phyloP scores from a whole-genome alignment of 2,888 invertebrate genomes.

The Eristalis intricaria region DNA sequence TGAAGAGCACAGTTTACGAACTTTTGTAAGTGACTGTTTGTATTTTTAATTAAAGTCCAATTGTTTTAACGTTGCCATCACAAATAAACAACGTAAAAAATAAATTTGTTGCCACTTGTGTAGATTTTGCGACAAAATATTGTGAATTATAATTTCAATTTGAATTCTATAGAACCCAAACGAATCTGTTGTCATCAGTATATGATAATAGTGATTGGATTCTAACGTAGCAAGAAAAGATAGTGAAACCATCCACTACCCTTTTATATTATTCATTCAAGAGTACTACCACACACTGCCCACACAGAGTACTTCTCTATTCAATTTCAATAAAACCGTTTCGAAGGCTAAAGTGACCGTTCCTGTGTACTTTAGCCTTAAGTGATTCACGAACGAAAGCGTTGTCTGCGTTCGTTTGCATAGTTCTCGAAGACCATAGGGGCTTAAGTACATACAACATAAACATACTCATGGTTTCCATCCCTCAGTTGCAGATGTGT shows the following conservation, averaged over 20 bases:
- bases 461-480: neutral
- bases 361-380: neutral
- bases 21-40: too few species aligned
- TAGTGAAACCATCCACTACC: neutral
- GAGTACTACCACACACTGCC: too few species aligned
- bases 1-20: too few species aligned
- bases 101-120: too few species aligned
- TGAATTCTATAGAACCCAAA: too few species aligned
- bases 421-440: neutral
- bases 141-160: too few species aligned
- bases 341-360: neutral
- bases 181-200: too few species aligned
- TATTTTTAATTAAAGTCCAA: too few species aligned
- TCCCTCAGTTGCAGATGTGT: neutral
- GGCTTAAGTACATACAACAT: neutral
- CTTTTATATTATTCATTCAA: neutral
- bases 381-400: neutral
- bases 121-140: too few species aligned
- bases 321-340: neutral
- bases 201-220: neutral
- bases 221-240: neutral
- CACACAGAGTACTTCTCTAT: neutral
- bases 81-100: too few species aligned
- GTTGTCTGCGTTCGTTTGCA: neutral
- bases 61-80: too few species aligned